These are phyloP conservation scores for Antidorcas marsupialis DNA, from an alignment of 2,113 vertebrate species.

Conservation along the genomic window DNA sequence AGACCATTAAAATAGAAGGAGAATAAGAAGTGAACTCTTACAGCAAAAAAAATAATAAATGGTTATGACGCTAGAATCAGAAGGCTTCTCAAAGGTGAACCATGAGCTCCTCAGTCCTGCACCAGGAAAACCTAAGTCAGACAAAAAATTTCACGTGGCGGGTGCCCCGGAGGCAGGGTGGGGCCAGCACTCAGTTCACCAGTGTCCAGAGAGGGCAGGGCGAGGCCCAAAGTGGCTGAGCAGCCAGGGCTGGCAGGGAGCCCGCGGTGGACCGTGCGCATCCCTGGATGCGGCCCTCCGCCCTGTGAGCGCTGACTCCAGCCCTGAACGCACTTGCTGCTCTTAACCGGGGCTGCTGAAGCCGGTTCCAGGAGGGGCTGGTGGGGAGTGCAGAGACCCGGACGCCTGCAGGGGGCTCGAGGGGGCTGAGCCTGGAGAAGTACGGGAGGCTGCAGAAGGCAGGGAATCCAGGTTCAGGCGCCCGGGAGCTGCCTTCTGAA, in stretches of 20 bases:
- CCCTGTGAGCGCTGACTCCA: accelerated
- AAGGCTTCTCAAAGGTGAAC: not conserved
- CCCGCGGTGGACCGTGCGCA: accelerated
- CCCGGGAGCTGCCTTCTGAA: not conserved
- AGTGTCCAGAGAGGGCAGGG: not conserved
- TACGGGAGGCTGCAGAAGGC: accelerated
- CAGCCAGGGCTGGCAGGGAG: not conserved
- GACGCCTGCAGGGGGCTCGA: not conserved
- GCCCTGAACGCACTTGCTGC: not conserved
- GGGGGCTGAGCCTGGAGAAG: not conserved
- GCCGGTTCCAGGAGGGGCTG: not conserved
- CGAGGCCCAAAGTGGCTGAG: not conserved
- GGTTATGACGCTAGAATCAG: not conserved
- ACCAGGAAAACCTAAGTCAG: not conserved
- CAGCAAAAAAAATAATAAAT: not conserved
- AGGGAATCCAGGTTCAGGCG: not conserved
- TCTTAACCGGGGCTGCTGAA: not conserved
- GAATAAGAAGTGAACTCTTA: not conserved
- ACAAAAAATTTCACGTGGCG: not conserved
- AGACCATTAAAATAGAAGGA: not conserved
- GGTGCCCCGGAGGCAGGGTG: not conserved
- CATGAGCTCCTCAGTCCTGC: not conserved
- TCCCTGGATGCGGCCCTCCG: accelerated
- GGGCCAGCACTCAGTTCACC: not conserved
- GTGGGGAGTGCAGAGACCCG: accelerated